Conservation (phyloP, 2,888 invertebrate species). For the Drosophila demipolita region DNA sequence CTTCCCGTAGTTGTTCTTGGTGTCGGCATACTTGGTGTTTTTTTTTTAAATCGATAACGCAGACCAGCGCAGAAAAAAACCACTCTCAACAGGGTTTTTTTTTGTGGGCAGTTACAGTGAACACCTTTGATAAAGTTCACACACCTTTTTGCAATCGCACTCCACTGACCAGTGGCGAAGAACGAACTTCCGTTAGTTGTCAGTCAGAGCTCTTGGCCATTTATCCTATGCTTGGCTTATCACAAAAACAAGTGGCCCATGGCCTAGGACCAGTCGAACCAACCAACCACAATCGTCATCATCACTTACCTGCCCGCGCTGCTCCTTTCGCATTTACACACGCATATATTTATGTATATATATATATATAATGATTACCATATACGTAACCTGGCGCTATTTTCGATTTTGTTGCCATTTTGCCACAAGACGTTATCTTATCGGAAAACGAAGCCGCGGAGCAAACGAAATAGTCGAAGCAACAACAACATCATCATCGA, state of each 20-base stretch:
- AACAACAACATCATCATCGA: constrained; percentile 30
- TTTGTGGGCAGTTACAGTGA: constrained; percentile 47
- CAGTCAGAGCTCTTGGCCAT: constrained; percentile 46
- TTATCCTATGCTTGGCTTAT: constrained; percentile 19
- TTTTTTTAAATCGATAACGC: constrained; percentile 70
- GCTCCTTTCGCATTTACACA: neutral
- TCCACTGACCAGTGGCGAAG: constrained; percentile 27
- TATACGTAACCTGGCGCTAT: constrained; percentile 67
- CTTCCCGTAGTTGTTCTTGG: constrained; percentile 13
- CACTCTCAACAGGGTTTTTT: neutral
- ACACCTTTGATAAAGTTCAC: constrained; percentile 56
- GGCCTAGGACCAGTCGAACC: neutral
- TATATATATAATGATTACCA: constrained; percentile 55
- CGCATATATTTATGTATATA: neutral
- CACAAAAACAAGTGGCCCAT: neutral
- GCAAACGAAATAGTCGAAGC: constrained; percentile 45
- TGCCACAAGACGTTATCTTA: constrained; percentile 67
- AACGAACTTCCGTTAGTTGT: constrained; percentile 67
- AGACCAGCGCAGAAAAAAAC: constrained; percentile 27
- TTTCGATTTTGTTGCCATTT: constrained; percentile 73
- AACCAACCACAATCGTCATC: neutral
- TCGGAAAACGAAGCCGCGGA: constrained; percentile 54
- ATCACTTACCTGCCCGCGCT: neutral
- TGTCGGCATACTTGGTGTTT: constrained; percentile 61
- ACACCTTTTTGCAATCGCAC: constrained; percentile 22